Percentiles rank a stretch among this genome's conserved stretches.
These are phyloP conservation scores for Folsomia candida DNA, from an alignment of 2,888 invertebrate species.

Conservation along the genomic window DNA sequence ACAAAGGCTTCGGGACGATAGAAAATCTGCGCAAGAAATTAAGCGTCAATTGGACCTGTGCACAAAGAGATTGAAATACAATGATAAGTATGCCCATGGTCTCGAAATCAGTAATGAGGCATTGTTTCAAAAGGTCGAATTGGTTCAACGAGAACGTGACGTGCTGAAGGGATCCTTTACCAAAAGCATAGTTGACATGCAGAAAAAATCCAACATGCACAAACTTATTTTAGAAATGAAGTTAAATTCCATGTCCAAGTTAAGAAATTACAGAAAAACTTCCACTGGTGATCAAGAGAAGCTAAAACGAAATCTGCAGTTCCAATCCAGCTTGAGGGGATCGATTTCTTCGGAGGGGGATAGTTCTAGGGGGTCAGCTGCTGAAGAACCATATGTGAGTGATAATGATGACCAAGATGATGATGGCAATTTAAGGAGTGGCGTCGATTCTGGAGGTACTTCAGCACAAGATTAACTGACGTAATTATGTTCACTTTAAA, in stretches of 20 bases:
- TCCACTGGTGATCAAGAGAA: no score
- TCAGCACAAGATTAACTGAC: no score
- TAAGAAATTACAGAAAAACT: no score
- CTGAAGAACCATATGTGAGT: no score
- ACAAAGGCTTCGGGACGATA: constrained; percentile 66
- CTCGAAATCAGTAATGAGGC: constrained; percentile 41
- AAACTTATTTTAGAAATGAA: constrained; percentile 77
- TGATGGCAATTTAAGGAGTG: no score
- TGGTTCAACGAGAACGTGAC: constrained; percentile 70
- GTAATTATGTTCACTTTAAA: no score
- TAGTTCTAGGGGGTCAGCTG: no score
- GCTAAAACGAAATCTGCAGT: no score
- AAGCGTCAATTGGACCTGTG: constrained; percentile 39
- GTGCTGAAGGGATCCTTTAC: constrained; percentile 76
- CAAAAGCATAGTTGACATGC: constrained; percentile 78
- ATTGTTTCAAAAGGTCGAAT: constrained; percentile 35
- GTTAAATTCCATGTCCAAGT: constrained; percentile 53
- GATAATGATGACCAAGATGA: no score
- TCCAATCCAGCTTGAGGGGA: no score
- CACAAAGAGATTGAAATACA: constrained; percentile 30
- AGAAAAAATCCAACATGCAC: constrained; percentile 79
- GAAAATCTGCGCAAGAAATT: constrained; percentile 70
- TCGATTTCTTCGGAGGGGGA: no score
- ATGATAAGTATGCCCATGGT: constrained; percentile 30
- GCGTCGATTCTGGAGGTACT: no score